Conservation (phyloP, 2,888 invertebrate species). For the Lepidocyrtinus sp. region DNA sequence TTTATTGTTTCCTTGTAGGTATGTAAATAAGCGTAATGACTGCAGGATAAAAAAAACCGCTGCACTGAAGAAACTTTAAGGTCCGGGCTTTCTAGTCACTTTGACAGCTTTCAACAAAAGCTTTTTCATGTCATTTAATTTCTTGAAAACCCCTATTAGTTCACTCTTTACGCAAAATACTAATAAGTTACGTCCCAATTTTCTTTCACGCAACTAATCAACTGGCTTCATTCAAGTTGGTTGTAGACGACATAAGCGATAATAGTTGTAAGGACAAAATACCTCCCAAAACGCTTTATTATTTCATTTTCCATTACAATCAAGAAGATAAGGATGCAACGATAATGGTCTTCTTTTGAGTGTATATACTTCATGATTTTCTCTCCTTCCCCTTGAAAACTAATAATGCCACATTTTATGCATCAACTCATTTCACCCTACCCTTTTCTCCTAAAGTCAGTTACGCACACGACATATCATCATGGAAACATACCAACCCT, state of each 20-base stretch:
- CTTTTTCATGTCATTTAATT: no score
- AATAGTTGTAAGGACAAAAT: neutral
- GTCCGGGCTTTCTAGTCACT: no score
- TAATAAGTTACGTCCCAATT: no score
- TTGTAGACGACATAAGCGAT: neutral
- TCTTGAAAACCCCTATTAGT: no score
- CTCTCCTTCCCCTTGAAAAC: neutral
- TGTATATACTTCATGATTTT: neutral
- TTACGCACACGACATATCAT: no score
- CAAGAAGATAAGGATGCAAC: no score
- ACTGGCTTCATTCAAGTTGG: constrained; percentile 8
- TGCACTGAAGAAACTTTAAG: no score
- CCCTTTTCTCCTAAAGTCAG: constrained; percentile 4
- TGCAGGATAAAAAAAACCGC: no score
- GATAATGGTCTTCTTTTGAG: neutral
- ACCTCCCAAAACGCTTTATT: neutral
- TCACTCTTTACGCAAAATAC: no score
- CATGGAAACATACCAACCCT: constrained; percentile 35
- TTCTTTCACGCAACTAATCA: constrained; percentile 19
- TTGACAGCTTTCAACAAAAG: no score
- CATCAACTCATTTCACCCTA: constrained; percentile 27
- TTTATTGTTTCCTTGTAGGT: no score
- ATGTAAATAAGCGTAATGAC: no score
- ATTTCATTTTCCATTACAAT: neutral
- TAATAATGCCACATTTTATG: constrained; percentile 34